These are phyloP conservation scores for Pungitius pungitius DNA, from an alignment of 2,113 vertebrate genomes.

Conservation along the genomic window DNA sequence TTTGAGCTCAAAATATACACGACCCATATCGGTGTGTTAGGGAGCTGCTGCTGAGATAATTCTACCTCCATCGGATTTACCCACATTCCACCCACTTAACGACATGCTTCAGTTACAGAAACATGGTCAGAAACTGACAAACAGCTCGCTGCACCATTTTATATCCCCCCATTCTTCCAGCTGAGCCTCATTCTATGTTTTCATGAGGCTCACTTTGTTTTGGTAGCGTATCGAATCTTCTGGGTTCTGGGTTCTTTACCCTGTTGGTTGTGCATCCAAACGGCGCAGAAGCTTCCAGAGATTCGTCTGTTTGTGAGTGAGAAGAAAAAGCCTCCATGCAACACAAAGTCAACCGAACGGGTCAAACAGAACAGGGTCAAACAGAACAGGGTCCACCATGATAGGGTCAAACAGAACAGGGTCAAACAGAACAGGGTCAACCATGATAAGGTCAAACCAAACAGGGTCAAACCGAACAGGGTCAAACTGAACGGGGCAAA, in stretches of 20 bases:
- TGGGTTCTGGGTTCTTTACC: neutral
- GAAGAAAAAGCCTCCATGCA: neutral
- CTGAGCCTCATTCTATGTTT: neutral
- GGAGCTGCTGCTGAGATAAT: neutral
- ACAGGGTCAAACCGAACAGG: no score
- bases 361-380: neutral
- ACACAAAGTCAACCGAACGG: no score
- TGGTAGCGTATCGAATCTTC: neutral
- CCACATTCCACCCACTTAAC: no score
- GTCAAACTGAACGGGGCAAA: no score
- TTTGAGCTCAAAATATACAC: conserved; percentile 25
- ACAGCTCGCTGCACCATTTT: no score
- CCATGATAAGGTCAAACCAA: no score
- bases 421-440: neutral
- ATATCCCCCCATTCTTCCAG: neutral
- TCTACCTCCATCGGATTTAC: neutral
- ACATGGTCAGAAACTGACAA: neutral
- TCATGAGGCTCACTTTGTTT: neutral
- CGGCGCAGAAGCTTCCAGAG: neutral
- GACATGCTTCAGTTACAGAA: neutral
- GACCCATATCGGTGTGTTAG: neutral
- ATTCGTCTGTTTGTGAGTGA: neutral
- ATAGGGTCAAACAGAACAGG: no score
- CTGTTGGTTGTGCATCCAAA: neutral
- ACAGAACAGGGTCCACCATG: no score